Base-by-base conservation (phyloP, 2,888 invertebrate genomes). In the Lordiphosa andalusiaca region DNA sequence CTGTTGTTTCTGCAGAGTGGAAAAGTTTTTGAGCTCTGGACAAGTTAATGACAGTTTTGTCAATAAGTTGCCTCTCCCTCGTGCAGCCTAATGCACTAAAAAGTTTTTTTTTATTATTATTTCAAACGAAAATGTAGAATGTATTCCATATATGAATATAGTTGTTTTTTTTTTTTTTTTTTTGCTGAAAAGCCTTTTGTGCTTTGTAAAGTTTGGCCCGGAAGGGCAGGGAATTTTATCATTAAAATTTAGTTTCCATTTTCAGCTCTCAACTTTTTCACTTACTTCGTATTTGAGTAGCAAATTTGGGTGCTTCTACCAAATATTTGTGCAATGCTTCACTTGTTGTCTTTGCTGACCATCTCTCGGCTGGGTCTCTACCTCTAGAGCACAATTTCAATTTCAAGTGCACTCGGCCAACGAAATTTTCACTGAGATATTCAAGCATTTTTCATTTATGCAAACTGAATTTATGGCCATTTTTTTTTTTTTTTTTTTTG, bases 11-110 rank as follows among this genome's bases (percentile, higher is more conserved):
- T 5, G 67, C 69, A 55, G 67, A 61, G 75, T 59, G 64, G 61
- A 55, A 73, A 75, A 80, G 68, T 76, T 51, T 35, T 41, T 36
- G 16, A 44, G 41, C 44, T 53, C 44, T 41, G 84, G 58, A 69
- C 80, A 83, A 47, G 77, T 73, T 85, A 80, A 83, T 76, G 80
- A 83, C 80, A 85, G 85, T 80, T 80, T 76, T 80, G 80, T 83
- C 80, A 85, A 80, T 85, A 85, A 80, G 69, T 75, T 84, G 69
- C 52, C 52, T 41, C 59, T 54, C 52, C 65, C 39, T 49, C 62
- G 25, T 51, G 30, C 69, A 72, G 51, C 53, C 56, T 65, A 75
- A 63, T 57, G 51, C 58, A 60, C 25, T 44, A 42, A 46, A 47
- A 51, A 63, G 52, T 49, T 65, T 48, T 66, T 41, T 61, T 60